Percentiles rank a stretch among this genome's conserved stretches.
Conservation (phyloP, 2,113 vertebrate genomes). For the Rissa tridactyla region DNA sequence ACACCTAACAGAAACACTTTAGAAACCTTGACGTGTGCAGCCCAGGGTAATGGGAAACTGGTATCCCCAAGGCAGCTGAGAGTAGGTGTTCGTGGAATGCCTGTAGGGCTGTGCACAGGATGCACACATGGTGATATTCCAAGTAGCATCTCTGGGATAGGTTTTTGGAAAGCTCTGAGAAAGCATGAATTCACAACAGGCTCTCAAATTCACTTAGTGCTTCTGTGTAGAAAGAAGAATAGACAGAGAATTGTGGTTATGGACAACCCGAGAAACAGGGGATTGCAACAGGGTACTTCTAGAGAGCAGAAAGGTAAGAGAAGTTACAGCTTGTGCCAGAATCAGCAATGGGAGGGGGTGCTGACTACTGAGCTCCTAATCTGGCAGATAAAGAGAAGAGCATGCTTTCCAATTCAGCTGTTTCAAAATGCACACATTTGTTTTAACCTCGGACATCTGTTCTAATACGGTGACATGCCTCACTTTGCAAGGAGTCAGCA, state of each 20-base stretch:
- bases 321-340: background rate
- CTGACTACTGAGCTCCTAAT: background rate
- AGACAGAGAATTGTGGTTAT: background rate
- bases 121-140: background rate
- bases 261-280: background rate
- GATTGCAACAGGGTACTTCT: background rate
- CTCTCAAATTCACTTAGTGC: background rate
- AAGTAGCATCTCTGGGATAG: background rate
- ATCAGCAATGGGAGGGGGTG: background rate
- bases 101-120: background rate
- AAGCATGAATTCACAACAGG: background rate
- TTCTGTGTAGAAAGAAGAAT: background rate
- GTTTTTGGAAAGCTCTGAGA: background rate
- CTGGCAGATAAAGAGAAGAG: background rate
- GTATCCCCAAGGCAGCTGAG: background rate
- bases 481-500: background rate
- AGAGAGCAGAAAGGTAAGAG: background rate
- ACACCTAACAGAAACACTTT: background rate
- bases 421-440: fast-evolving
- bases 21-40: background rate
- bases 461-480: background rate
- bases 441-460: background rate
- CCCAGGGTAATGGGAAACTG: background rate
- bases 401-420: background rate
- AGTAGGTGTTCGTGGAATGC: background rate